Percentiles rank a stretch among this genome's conserved stretches.
phyloP scores from a whole-genome alignment of 2,113 vertebrate genomes.

The Amia ocellicauda region DNA sequence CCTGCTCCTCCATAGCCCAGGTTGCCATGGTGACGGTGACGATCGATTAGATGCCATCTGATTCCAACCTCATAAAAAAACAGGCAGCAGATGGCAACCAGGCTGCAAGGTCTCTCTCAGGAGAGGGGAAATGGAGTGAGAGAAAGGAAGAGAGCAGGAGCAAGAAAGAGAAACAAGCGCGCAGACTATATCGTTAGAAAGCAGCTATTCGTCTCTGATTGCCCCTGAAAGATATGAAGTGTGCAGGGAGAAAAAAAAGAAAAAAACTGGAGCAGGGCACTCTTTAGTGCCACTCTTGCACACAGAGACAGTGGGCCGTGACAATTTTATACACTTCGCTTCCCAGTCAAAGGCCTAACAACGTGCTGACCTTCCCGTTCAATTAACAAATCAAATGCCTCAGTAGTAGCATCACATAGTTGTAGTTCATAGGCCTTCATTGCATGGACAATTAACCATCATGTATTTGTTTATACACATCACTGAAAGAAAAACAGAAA shows the following conservation, averaged over 20 bases:
- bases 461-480: no score
- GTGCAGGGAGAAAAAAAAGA: no score
- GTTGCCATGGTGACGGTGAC: slow-evolving; percentile 81
- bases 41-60: slow-evolving; percentile 86
- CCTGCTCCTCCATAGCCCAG: slow-evolving; percentile 73
- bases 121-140: slow-evolving; percentile 44
- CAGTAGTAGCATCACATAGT: no score
- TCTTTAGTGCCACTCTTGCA: neutral
- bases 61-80: slow-evolving; percentile 80
- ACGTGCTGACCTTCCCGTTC: no score
- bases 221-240: slow-evolving; percentile 2
- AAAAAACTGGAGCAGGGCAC: neutral
- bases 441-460: no score
- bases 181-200: slow-evolving; percentile 9
- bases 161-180: slow-evolving; percentile 23
- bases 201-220: neutral
- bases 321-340: no score
- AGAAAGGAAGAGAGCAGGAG: slow-evolving; percentile 40
- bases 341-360: no score
- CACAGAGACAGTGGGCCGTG: neutral
- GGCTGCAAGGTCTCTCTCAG: slow-evolving; percentile 69
- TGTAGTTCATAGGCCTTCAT: no score
- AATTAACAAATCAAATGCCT: no score
- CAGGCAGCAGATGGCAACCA: slow-evolving; percentile 79
- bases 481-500: no score